Conservation (phyloP, 2,888 invertebrate genomes). For the Augiades crinisus region DNA sequence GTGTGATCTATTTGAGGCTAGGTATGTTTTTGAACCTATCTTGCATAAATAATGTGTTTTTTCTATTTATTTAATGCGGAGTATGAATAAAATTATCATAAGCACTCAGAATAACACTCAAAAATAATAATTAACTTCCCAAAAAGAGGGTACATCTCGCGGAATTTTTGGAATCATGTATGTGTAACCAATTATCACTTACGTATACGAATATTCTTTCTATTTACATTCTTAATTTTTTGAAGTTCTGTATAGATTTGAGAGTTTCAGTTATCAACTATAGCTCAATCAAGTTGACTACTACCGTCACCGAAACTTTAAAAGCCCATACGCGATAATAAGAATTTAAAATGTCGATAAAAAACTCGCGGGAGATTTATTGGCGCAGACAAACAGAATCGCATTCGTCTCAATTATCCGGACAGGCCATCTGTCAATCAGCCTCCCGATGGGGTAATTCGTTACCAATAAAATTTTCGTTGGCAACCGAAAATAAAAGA, state of each 20-base stretch:
- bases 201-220: no score
- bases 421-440: conserved; percentile 79
- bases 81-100: no score
- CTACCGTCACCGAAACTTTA: background rate
- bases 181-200: no score
- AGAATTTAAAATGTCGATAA: conserved; percentile 41
- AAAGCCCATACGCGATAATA: conserved; percentile 10
- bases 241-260: no score
- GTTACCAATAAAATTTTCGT: conserved; percentile 55
- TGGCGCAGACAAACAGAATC: conserved; percentile 56
- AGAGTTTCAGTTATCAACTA: no score
- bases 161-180: no score
- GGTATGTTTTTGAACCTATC: background rate
- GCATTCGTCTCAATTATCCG: conserved; percentile 75
- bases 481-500: conserved; percentile 31
- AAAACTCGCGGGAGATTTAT: conserved; percentile 52
- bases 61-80: no score
- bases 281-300: background rate
- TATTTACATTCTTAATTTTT: no score
- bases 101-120: no score
- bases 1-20: background rate
- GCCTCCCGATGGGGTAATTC: conserved; percentile 70
- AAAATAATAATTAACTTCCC: no score
- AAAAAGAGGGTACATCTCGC: no score
- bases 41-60: no score